Conservation (phyloP, 2,797 vertebrate species). For the Chrosomus eos region DNA sequence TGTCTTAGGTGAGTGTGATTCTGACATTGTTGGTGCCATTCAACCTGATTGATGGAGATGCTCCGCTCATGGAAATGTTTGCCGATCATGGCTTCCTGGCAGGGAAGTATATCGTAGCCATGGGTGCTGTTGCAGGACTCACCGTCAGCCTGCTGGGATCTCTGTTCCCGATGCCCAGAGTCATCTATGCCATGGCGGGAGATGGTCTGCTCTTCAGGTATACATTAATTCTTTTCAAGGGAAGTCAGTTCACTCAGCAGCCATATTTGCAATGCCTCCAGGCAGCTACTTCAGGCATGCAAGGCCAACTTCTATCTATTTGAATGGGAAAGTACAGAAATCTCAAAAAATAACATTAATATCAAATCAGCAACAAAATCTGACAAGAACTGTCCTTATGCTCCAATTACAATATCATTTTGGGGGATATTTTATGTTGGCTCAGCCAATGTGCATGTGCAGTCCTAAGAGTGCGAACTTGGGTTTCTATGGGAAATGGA, state of each 20-base stretch:
- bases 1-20: constrained; percentile 90
- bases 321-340: neutral
- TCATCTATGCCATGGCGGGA: constrained; percentile 96
- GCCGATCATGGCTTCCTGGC: constrained; percentile 86
- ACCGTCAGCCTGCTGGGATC: constrained; percentile 95
- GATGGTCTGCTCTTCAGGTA: constrained; percentile 98
- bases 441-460: neutral
- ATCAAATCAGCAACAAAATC: neutral
- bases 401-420: neutral
- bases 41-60: constrained; percentile 89
- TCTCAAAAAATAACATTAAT: neutral
- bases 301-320: neutral
- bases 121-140: constrained; percentile 90
- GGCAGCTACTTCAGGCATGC: neutral
- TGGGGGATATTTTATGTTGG: neutral
- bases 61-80: constrained; percentile 98
- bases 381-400: neutral
- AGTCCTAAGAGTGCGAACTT: neutral
- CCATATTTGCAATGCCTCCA: neutral
- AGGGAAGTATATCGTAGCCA: constrained; percentile 91
- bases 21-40: constrained; percentile 96
- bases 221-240: constrained; percentile 37
- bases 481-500: too few species aligned
- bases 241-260: neutral
- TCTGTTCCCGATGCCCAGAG: constrained; percentile 95